Base-by-base conservation (phyloP, 1,140 invertebrate species). In the Uloborus diversus region DNA sequence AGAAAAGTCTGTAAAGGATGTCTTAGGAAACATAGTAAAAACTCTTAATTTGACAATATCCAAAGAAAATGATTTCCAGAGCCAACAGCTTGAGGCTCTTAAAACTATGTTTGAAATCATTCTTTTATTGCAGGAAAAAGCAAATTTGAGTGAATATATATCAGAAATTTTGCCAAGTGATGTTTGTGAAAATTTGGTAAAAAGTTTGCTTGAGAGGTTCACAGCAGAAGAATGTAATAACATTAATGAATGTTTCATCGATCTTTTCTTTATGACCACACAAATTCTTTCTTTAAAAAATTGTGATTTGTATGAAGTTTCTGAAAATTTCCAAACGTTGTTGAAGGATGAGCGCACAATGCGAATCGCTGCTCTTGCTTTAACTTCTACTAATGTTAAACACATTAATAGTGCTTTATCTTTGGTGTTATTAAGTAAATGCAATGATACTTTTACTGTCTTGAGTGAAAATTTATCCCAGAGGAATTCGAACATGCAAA, bases 201-300 rank as follows among this genome's bases (percentile, higher is more conserved):
- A 78, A 28, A 32, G 35, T 28, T 2, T 78, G 4, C 23, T 78
- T 28, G 30, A 32, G 14, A 64, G 56, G 30, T 37, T 20, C 30
- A 32, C 4, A n/a, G 20, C 30, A n/a, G 57, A 64, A 33, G 47
- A 61, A 7, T 53, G 49, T 27, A 56, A 64, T 13, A 27, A 57
- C 30, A 27, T 13, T 28, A 23, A 37, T 30, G 56, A 57, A n/a
- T 30, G 25, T 13, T 17, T n/a, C 20, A 32, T 66, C 5, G 32
- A 78, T 25, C 73, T 78, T 37, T 65, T 78, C 25, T 30, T 78
- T 14, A 56, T 64, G 30, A 66, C 66, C 33, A 7, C 33, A 3
- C 61, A 78, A 49, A 42, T 30, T 30, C 35, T 78, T 33, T 32
- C 42, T 56, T 25, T n/a, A 37, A 30, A 56, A 7, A 20, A 25